Base-by-base conservation (phyloP, 2,888 invertebrate genomes). In the Sarcophaga rosellei region DNA sequence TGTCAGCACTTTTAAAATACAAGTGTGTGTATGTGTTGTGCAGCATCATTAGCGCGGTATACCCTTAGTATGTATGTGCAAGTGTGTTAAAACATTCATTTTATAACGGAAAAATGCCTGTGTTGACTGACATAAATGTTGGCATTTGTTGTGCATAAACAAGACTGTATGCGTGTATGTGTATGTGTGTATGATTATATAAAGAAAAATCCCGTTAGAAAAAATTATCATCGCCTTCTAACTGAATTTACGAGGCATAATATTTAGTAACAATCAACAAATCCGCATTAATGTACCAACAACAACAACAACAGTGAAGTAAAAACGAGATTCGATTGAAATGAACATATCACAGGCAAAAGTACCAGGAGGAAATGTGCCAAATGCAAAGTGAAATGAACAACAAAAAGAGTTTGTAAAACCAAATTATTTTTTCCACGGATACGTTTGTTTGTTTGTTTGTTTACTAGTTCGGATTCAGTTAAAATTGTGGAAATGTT, bases 21-120 rank as follows among this genome's bases (percentile, higher is more conserved):
- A 4, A 15, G 5, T 17, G 20, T 75, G 66, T 68, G 10, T 62
- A 21, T 59, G 11, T 59, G 47, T 12, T 21, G 23, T 53, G 63
- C 62, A 79, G 63, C 62, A 75, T 69, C 77, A 77, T 77, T 72
- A 72, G 61, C 82, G 61, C 35, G 59, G 10, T 59, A 15, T 6
- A 23, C 53, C 44, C n/a, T 23, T 21, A 11, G 44, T 45, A 15
- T 53, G 17, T 47, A 12, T 47, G 47, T 47, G 12, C 10, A 15
- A 47, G 47, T 4, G 45, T 61, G 53, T 1, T 45, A n/a, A 20
- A 4, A 12, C n/a, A 57, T 15, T 17, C 57, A 15, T 15, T 17
- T n/a, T 57, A n/a, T 57, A 57, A 57, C 57, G 0, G 17, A 57
- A 57, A 57, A 57, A 57, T 57, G 10, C 35, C 35, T 2, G 15